Base-by-base conservation (phyloP, 1,140 invertebrate species). In the Brachionus plicatilis region DNA sequence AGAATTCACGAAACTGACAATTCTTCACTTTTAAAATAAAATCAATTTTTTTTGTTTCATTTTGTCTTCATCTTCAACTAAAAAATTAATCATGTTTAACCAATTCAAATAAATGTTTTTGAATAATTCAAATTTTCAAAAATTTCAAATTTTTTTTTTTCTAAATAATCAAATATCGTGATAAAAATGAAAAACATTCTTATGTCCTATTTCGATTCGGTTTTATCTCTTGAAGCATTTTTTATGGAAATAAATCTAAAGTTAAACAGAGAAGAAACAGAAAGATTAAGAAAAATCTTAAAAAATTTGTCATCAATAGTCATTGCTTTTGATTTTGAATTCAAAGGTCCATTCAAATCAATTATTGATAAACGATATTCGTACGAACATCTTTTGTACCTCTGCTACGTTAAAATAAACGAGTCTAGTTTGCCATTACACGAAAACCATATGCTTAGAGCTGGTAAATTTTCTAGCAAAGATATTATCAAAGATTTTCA, bases 171-270 rank as follows among this genome's bases (percentile, higher is more conserved):
- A 12, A 12, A 37, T 2, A 37, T 37, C 6, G 33, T 37, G 3
- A 37, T 37, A 33, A 72, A 76, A 76, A 76, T 76, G 72, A 76
- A 76, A 76, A 76, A 76, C n/a, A 76, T 76, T 76, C 45, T 76
- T 2, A 20, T 76, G 27, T 76, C 72, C 14, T 76, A 76, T 50
- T 76, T 76, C 50, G 72, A 76, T 27, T 37, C 72, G 20, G 72
- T 76, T 50, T 50, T 76, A 76, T 50, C 72, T 14, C 27, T 76
- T 0, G 72, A 76, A 29, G 72, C 72, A 3, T 76, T 76, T 76
- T 76, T 76, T 12, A 14, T 76, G 12, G 72, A 76, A 76, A 76
- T 76, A 50, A 76, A 76, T 50, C 45, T 76, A 24, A 82, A 82
- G 41, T 50, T 65, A 11, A 45, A 82, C 53, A 29, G 41, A 27